phyloP scores from a whole-genome alignment of 1,140 invertebrate genomes.

The Diprion similis region DNA sequence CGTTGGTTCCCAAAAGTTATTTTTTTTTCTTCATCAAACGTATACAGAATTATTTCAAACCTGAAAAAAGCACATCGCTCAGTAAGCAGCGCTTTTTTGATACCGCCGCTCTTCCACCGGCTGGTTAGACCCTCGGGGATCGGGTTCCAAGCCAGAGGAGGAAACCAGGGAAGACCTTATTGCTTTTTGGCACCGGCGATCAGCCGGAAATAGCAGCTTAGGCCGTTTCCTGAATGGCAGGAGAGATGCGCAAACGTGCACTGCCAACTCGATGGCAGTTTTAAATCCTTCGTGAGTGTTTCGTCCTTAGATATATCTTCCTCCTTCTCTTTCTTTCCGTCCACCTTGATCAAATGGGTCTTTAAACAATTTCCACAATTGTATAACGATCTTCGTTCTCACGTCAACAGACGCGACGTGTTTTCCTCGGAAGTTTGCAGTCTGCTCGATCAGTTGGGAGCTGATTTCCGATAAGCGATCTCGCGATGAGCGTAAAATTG shows the following conservation, averaged over 20 bases:
- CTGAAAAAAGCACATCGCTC: not conserved
- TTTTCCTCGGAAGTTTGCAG: no score
- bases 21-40: no score
- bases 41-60: no score
- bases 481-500: not conserved
- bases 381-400: no score
- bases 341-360: no score
- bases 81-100: not conserved
- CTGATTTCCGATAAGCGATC: no score
- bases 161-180: not conserved
- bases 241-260: not conserved
- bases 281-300: not conserved
- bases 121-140: not conserved
- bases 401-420: no score
- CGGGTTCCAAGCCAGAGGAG: slow-evolving; percentile 3
- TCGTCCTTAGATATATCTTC: not conserved
- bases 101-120: no score
- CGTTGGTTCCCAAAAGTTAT: no score
- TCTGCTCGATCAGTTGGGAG: no score
- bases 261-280: not conserved
- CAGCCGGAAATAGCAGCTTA: slow-evolving; percentile 7
- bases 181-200: slow-evolving; percentile 3
- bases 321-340: no score
- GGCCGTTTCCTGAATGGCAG: not conserved
- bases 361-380: no score